These are phyloP conservation scores for Hypanus sabinus DNA, from an alignment of 2,113 vertebrate species.

Conservation along the genomic window DNA sequence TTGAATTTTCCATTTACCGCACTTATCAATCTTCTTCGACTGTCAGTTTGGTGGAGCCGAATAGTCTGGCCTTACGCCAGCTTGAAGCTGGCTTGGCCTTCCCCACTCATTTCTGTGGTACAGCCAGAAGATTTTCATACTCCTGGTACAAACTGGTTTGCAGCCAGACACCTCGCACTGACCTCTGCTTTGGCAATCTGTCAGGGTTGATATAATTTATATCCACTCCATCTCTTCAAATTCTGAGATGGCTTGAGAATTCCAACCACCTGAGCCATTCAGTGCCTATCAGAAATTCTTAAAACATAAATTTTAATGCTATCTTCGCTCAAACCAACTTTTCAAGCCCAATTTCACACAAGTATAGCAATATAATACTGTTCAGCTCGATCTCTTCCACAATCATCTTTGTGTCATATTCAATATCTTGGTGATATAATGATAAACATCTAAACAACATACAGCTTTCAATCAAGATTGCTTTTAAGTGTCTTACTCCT, in stretches of 20 bases:
- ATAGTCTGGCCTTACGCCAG: background rate
- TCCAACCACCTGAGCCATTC: background rate
- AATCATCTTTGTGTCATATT: slow-evolving; percentile 34
- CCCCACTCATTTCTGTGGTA: background rate
- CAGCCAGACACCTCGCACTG: background rate
- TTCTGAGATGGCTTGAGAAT: too few species aligned
- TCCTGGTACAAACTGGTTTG: background rate
- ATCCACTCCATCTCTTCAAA: too few species aligned
- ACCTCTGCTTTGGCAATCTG: too few species aligned
- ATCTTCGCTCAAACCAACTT: background rate
- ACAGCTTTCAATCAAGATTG: slow-evolving; percentile 28
- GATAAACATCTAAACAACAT: slow-evolving; percentile 21
- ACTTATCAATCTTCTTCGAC: background rate
- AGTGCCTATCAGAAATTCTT: background rate
- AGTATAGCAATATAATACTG: slow-evolving; percentile 22
- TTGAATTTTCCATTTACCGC: background rate
- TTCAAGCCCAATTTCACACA: slow-evolving; percentile 34
- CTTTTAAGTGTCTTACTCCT: slow-evolving; percentile 24
- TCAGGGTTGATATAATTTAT: too few species aligned
- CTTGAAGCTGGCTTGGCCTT: background rate
- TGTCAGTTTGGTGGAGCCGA: background rate
- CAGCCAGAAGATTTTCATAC: background rate
- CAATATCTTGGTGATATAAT: slow-evolving; percentile 32
- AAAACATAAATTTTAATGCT: slow-evolving; percentile 21
- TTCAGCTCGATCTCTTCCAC: slow-evolving; percentile 31